Evolutionary conservation across 2,888 invertebrate species (phyloP).

Genomic region (Drosophila meridiana): DNA sequence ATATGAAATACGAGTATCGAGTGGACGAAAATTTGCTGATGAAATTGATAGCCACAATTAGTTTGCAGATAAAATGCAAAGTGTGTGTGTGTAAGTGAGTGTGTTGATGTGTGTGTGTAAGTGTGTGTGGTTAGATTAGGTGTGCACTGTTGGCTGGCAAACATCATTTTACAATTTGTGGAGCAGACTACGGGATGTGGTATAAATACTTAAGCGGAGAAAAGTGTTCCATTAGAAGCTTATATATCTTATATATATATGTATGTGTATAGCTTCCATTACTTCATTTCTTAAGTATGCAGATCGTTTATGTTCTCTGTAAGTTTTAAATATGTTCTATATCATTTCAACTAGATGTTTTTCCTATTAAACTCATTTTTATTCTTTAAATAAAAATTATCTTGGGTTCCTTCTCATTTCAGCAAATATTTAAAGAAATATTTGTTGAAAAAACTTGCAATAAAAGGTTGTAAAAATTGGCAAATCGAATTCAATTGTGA

Average conservation of each 20-base stretch:
- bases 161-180: conserved; percentile 41
- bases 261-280: too few relatives aligned
- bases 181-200: neutral
- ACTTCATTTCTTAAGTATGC: too few relatives aligned
- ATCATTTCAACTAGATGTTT: too few relatives aligned
- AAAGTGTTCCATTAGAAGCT: neutral
- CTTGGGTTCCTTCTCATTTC: too few relatives aligned
- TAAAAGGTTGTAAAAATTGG: too few relatives aligned
- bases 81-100: neutral
- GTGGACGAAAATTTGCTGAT: conserved; percentile 46
- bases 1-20: conserved; percentile 61
- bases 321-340: too few relatives aligned
- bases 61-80: conserved; percentile 47
- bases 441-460: too few relatives aligned
- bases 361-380: too few relatives aligned
- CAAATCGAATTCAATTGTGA: too few relatives aligned
- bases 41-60: conserved; percentile 63
- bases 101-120: neutral
- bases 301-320: too few relatives aligned
- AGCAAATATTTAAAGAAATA: too few relatives aligned
- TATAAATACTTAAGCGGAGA: neutral
- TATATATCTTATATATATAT: neutral
- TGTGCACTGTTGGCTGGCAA: conserved; percentile 2
- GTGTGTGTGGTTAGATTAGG: conserved; percentile 13
- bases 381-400: too few relatives aligned